Percentiles rank a stretch among this genome's conserved stretches.
Conservation (phyloP, 2,797 vertebrate species). For the Rhinatrema bivittatum region DNA sequence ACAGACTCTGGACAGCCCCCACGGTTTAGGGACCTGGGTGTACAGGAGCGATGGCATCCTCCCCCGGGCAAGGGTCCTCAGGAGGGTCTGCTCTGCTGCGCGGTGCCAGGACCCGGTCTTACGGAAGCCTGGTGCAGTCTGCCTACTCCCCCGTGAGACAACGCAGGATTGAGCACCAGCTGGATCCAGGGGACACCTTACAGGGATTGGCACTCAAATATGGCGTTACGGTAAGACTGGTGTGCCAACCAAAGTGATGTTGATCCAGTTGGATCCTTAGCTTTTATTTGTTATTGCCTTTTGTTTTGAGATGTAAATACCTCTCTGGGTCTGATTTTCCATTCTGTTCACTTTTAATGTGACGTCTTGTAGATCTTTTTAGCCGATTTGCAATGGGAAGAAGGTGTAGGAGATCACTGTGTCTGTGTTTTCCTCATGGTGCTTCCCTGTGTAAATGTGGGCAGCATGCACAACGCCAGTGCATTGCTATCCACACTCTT, state of each 20-base stretch:
- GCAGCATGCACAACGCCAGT: too few relatives aligned
- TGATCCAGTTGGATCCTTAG: neutral
- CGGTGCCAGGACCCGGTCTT: constrained; percentile 60
- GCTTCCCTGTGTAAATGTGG: too few relatives aligned
- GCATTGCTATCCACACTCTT: too few relatives aligned
- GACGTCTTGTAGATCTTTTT: too few relatives aligned
- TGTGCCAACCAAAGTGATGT: neutral
- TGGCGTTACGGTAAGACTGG: constrained; percentile 79
- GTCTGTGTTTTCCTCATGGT: too few relatives aligned
- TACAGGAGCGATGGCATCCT: constrained; percentile 30
- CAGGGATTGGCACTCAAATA: constrained; percentile 81
- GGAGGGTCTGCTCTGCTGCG: constrained; percentile 43
- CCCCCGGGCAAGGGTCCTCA: constrained; percentile 14
- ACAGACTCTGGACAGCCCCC: too few relatives aligned
- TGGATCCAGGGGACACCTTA: constrained; percentile 77
- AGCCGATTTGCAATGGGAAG: too few relatives aligned
- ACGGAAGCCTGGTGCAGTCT: constrained; percentile 72
- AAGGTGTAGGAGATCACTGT: too few relatives aligned
- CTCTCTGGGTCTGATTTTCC: too few relatives aligned
- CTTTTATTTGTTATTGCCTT: too few relatives aligned
- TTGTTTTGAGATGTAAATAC: too few relatives aligned
- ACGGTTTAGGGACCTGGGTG: neutral
- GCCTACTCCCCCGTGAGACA: constrained; percentile 58
- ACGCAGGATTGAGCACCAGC: constrained; percentile 59
- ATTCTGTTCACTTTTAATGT: too few relatives aligned